Percentiles rank a stretch among this genome's conserved stretches.
Conservation (phyloP, 2,113 vertebrate species). For the Pterocles burchelli region DNA sequence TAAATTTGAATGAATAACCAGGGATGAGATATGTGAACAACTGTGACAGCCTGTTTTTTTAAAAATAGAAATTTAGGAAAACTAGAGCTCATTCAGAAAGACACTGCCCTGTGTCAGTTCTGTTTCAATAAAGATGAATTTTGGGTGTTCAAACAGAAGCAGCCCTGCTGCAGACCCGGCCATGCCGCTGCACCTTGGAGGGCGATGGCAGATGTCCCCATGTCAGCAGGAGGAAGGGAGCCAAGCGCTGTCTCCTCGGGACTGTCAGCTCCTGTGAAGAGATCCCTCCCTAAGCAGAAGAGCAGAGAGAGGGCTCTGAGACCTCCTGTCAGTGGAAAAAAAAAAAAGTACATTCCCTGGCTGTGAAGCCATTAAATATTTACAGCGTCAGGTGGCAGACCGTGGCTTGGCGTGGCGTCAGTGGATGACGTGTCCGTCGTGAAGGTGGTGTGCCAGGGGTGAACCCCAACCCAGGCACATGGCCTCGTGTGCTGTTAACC, state of each 20-base stretch:
- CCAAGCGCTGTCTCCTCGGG: rapidly evolving
- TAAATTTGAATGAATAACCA: not conserved
- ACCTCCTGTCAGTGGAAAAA: not conserved
- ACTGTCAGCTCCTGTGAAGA: not conserved
- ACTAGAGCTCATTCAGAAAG: not conserved
- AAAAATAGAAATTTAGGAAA: not conserved
- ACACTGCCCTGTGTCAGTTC: not conserved
- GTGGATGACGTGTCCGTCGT: not conserved
- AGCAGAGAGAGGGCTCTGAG: not conserved
- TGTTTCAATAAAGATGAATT: not conserved
- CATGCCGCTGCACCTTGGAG: not conserved
- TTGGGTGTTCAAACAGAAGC: not conserved
- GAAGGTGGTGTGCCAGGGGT: not conserved
- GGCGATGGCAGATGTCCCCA: not conserved
- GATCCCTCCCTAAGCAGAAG: not conserved
- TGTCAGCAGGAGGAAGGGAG: not conserved
- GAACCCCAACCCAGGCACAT: not conserved
- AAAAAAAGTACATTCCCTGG: not conserved
- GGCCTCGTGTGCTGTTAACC: not conserved
- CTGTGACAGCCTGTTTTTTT: not conserved
- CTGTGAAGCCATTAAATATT: not conserved
- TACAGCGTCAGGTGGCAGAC: not conserved
- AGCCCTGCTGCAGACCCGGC: not conserved
- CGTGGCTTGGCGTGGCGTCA: rapidly evolving
- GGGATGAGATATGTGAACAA: not conserved